Conservation (phyloP, 2,888 invertebrate genomes). For the Volucella bombylans region DNA sequence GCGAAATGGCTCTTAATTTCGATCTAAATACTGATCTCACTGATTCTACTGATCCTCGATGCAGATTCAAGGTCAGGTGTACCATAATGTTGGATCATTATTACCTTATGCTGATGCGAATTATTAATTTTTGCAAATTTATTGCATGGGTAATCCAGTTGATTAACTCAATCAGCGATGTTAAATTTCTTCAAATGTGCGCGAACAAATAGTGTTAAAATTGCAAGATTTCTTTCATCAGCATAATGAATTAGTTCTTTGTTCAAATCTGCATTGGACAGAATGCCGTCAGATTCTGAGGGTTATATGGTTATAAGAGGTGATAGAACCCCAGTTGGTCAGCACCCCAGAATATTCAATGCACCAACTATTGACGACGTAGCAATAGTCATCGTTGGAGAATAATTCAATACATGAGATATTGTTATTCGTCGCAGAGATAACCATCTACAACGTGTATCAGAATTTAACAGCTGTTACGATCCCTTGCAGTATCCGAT, state of each 20-base stretch:
- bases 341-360: constrained; percentile 7
- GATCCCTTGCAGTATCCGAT: not conserved
- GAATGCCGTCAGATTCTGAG: constrained; percentile 1
- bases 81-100: constrained; percentile 16
- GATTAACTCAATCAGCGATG: too few relatives aligned
- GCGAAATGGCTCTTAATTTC: constrained; percentile 1
- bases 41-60: constrained; percentile 19
- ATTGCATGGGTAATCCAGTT: too few relatives aligned
- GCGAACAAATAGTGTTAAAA: constrained; percentile 9
- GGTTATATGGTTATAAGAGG: too few relatives aligned
- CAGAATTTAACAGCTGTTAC: not conserved
- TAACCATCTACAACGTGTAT: constrained; percentile 12
- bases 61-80: constrained; percentile 19
- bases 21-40: constrained; percentile 16
- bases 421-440: constrained; percentile 11
- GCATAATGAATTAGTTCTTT: not conserved
- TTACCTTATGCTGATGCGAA: constrained; percentile 1
- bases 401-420: too few relatives aligned
- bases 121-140: not conserved
- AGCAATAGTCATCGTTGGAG: constrained; percentile 7
- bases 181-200: not conserved
- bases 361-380: constrained; percentile 7
- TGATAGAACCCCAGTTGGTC: too few relatives aligned
- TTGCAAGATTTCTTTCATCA: not conserved
- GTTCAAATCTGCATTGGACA: not conserved